Evolutionary conservation across 2,797 vertebrate species (phyloP), one percentile per base, ranked within the genome.

Genomic region (Anniella stebbinsi): DNA sequence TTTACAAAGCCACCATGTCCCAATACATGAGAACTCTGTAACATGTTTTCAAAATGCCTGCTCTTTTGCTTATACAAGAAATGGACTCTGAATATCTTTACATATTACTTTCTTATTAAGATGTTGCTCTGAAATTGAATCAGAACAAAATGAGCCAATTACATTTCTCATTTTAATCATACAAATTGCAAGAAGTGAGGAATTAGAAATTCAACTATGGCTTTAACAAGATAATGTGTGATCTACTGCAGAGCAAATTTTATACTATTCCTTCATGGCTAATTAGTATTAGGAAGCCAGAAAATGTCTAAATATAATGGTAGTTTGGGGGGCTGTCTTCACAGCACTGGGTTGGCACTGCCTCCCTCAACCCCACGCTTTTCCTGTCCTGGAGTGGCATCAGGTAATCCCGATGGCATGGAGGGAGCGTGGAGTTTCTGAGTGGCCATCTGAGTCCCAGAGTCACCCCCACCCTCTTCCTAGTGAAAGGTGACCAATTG

Each of bases 11-110:
- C 23, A 75, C 67, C 0, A 38, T 60, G 80, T 77, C 54, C 86
- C 57, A 9, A 3, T 76, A 18, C 30, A 36, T 89, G 77, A 57
- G 2, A 75, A 2, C n/a, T 82, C 1, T 0, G 0, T n/a, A 57
- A 60, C 51, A 80, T 57, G 28, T 80, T 54, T 75, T 18, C 72
- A 67, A 67, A 23, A 28, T 67, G 66, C 21, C 21, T 18, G 36
- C n/a, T 75, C 18, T 41, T 75, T 75, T 75, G 13, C 25, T 78
- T 78, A 4, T 28, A 78, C 45, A 48, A 78, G 45, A 30, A 78
- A 7, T 23, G 73, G 73, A 21, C 23, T 10, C 45, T 9, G 48
- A 78, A 5, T 51, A 78, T 33, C 28, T 2, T 78, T 48, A 51
- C 45, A 30, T 78, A 78, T 78, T 48, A 60, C 2, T 23, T 48